Base-by-base conservation (phyloP, 2,888 invertebrate species). In the Prosopocoilus inquinatus region DNA sequence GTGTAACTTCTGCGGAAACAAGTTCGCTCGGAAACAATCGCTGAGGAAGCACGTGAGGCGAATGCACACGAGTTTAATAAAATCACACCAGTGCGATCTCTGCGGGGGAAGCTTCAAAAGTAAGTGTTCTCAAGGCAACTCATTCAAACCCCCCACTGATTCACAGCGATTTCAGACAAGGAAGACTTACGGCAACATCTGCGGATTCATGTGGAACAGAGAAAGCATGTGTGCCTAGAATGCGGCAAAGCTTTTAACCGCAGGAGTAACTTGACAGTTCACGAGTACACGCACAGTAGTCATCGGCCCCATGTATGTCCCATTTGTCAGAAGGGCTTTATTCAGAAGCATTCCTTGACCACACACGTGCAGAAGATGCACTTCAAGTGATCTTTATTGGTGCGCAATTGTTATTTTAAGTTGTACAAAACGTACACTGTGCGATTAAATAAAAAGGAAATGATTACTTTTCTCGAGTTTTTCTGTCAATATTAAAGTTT, bases 1-100 rank as follows among this genome's bases (percentile, higher is more conserved):
- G 9, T 55, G 55, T 13, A 55, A 16, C 16, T 51, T 12, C 33
- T 55, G 55, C 32, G 55, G 55, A 16, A 32, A 46, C 13, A 55
- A 47, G 35, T 55, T 52, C 12, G 13, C 51, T 4, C 13, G 51
- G 20, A 38, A 45, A 11, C 16, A 16, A 12, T 52, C 55, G 9
- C 41, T 55, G 13, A 47, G 47, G n/a, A 43, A 51, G 1, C 55
- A 55, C 12, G 47, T 55, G 4, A 46, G 32, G 5, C 32, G 50
- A 13, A 32, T 55, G 4, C 55, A 55, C 16, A 13, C 41, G 8
- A n/a, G 16, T 41, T 38, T 32, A 34, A 20, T 12, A 12, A 15
- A 38, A 38, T 20, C 16, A 20, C 34, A 20, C 8, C 8, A n/a
- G 16, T 55, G 50, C 12, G 20, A 41, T 7, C 8, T 43, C 11